Base-by-base conservation (phyloP, 2,888 invertebrate species). In the Limulus polyphemus region DNA sequence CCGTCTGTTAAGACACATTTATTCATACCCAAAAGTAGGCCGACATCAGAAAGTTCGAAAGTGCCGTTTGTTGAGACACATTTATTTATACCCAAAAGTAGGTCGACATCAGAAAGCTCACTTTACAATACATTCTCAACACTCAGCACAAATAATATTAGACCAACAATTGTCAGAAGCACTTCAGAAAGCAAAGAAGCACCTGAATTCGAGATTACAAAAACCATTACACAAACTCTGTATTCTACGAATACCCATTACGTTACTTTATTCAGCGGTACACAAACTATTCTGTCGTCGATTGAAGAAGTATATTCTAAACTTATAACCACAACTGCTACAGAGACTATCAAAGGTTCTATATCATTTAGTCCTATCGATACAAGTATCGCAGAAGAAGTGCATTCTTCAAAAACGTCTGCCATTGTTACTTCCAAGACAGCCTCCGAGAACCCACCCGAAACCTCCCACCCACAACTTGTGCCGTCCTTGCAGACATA, bases 181-280 rank as follows among this genome's bases (percentile, higher is more conserved):
- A 32, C 32, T 32, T 32, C 32, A 32, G 32, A 32, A 32, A 7
- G 1, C 0, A 32, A 32, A 32, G 32, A 32, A 3, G 32, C 3
- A 32, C 32, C 32, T 32, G 32, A 5, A 32, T 64, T 66, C 2
- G 61, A 49, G 46, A 57, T 56, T 32, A 58, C 58, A 11, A 58
- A 60, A 14, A 57, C 66, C 17, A 32, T 32, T 32, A 32, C 32
- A 32, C 32, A 32, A 32, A 32, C 32, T 1, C 81, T 83, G 47
- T 87, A 84, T 69, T 88, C 88, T 74, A 89, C 89, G 0, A 80
- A 87, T 55, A 89, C 89, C 0, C 87, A 86, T 72, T 80, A 86
- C 59, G 90, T 89, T 0, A 90, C 89, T 0, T 88, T 87, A 74
- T 88, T 87, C 71, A 85, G 88, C 5, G 77, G 82, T 55, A 85